phyloP scores from a whole-genome alignment of 2,797 vertebrate species.

The Poecilia picta region DNA sequence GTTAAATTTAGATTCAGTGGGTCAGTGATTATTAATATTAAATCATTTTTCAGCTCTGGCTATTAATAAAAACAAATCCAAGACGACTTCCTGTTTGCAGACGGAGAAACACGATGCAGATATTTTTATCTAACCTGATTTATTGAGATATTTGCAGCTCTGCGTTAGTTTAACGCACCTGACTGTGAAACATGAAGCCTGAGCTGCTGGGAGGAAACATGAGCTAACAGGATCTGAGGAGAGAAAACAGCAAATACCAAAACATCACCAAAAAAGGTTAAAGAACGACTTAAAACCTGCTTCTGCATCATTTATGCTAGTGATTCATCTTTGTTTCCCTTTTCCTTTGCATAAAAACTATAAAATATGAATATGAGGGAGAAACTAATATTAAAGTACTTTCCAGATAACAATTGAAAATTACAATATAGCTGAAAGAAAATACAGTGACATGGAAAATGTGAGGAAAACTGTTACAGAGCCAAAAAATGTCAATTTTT shows the following conservation, averaged over 20 bases:
- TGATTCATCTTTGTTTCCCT: background rate
- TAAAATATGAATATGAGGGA: background rate
- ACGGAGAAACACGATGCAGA: background rate
- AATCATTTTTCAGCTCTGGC: slow-evolving; percentile 27
- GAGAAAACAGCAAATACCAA: background rate
- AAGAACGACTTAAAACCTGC: background rate
- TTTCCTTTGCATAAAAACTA: background rate
- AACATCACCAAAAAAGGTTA: background rate
- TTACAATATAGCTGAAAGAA: background rate
- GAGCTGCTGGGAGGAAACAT: background rate
- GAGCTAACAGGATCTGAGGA: background rate
- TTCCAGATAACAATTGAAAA: background rate
- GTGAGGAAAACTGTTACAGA: background rate
- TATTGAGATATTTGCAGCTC: background rate
- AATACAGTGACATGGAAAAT: background rate
- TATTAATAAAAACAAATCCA: slow-evolving; percentile 7
- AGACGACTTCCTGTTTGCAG: slow-evolving; percentile 12
- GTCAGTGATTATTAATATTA: slow-evolving; percentile 1
- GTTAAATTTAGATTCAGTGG: slow-evolving; percentile 11
- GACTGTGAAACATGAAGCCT: background rate
- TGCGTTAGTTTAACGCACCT: background rate
- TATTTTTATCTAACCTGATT: slow-evolving; percentile 22
- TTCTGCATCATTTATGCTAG: background rate
- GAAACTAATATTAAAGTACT: background rate
- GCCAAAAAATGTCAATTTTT: no score